phyloP scores from a whole-genome alignment of 2,113 vertebrate genomes.

The Lasiurus borealis region DNA sequence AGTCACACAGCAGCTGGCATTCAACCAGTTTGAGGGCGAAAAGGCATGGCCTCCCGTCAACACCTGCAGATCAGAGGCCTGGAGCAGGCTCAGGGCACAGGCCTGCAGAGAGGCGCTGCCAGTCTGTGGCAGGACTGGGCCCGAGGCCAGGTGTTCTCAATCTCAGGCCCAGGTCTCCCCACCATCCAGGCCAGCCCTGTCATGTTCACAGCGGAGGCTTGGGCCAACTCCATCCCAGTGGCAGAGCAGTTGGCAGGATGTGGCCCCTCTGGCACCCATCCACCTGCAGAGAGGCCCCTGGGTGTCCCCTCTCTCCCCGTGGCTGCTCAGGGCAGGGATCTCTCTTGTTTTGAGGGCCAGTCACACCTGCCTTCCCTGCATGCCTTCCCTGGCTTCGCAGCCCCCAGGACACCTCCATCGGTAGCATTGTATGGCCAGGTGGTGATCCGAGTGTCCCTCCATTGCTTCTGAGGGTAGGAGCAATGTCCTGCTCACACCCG shows the following conservation, averaged over 20 bases:
- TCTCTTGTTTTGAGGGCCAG: not conserved
- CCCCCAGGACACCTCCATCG: rapidly evolving
- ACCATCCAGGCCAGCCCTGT: not conserved
- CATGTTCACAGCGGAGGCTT: not conserved
- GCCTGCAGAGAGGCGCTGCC: not conserved
- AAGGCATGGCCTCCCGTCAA: not conserved
- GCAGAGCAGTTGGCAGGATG: not conserved
- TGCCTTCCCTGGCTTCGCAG: not conserved
- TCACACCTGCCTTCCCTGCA: not conserved
- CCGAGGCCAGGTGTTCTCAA: not conserved
- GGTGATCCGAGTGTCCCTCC: not conserved
- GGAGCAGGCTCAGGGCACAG: not conserved
- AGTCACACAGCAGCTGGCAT: conserved; percentile 34
- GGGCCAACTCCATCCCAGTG: not conserved
- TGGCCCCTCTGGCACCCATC: not conserved
- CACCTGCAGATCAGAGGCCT: not conserved
- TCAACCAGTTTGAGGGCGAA: not conserved
- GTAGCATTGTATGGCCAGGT: not conserved
- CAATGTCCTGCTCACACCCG: not conserved
- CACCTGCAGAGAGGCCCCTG: not conserved
- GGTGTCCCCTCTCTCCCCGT: not conserved
- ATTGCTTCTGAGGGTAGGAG: not conserved
- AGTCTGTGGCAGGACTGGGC: not conserved
- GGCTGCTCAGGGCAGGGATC: not conserved
- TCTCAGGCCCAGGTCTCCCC: not conserved